Evolutionary conservation across 1,140 invertebrate species (phyloP), one percentile per base, ranked within the genome.

Genomic region (Ptiloglossa arizonensis): DNA sequence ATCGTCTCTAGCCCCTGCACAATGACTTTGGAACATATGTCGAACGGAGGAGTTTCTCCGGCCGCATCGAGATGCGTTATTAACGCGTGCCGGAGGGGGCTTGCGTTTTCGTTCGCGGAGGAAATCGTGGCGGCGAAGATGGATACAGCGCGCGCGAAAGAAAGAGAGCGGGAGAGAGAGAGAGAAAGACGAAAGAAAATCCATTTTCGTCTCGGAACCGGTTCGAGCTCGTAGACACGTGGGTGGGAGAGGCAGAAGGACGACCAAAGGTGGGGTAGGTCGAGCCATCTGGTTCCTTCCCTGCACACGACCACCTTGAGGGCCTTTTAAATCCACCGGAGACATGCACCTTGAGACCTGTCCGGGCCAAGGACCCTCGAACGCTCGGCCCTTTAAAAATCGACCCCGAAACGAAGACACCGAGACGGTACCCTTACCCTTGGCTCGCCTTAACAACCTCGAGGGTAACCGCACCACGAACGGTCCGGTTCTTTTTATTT

Each of bases 321-420:
- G 82, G 87, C 83, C 86, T 89, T 91, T 90, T 90, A 91, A 91
- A 89, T 82, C 81, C 71, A 82, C 85, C 86, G 72, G 80, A 87
- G 87, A 89, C 82, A 86, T 84, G 87, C 89, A 90, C 89, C 89
- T 89, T 89, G 87, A 89, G 87, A 89, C 88, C 90, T 88, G 87
- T 83, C 80, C 74, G 41, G 84, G 83, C 85, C 87, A 86, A 89
- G 89, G 87, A 88, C 87, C 87, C 88, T 87, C 71, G 68, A 80
- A 70, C 70, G 66, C 64, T 60, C 24, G 59, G 85, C 86, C 82
- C 86, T 88, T 89, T 89, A 88, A 89, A 89, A 52, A 74, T 81
- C 80, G 79, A 81, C 75, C 76, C 85, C 76, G 79, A 64, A 70
- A 64, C 83, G 69, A 85, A 85, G 83, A 85, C 82, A 81, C 66